phyloP scores from a whole-genome alignment of 2,113 vertebrate species.

The Hippocampus mohnikei region DNA sequence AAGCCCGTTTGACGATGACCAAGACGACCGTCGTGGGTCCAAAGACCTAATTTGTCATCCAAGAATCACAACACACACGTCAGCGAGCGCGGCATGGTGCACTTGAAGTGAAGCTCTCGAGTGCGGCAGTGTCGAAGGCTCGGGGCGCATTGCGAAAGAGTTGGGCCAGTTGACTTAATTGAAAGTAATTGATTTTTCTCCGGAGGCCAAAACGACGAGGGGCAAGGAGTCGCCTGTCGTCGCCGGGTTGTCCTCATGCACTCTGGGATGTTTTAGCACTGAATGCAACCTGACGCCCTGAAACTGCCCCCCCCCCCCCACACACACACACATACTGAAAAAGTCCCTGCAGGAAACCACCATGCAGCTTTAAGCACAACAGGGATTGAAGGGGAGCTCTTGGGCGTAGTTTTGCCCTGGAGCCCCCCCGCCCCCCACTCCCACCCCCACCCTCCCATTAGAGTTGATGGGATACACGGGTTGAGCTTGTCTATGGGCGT shows the following conservation, averaged over 20 bases:
- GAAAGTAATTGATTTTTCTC: constrained; percentile 87
- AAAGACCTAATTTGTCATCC: neutral
- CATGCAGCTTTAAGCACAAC: constrained; percentile 52
- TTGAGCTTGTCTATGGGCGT: no score
- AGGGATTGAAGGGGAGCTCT: constrained; percentile 50
- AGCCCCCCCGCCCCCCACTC: constrained; percentile 3
- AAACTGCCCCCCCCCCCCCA: neutral
- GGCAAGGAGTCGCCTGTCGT: constrained; percentile 75
- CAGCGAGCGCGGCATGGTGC: constrained; percentile 37
- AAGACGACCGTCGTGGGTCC: neutral
- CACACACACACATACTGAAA: constrained; percentile 13
- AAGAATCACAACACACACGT: neutral
- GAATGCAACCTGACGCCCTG: constrained; percentile 43
- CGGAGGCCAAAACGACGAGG: constrained; percentile 63
- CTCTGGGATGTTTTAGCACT: constrained; percentile 37
- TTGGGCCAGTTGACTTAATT: constrained; percentile 94
- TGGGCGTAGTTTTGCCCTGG: constrained; percentile 48
- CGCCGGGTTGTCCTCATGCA: constrained; percentile 46
- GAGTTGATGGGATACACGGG: constrained; percentile 47
- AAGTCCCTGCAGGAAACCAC: constrained; percentile 34
- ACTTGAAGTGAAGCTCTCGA: constrained; percentile 33
- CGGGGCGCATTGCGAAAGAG: constrained; percentile 77
- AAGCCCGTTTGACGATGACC: neutral
- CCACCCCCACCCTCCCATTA: constrained; percentile 35
- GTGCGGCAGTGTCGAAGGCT: constrained; percentile 51